Evolutionary conservation across 2,888 invertebrate species (phyloP), one percentile per base, ranked within the genome.

Genomic region (Trichacis sp.): DNA sequence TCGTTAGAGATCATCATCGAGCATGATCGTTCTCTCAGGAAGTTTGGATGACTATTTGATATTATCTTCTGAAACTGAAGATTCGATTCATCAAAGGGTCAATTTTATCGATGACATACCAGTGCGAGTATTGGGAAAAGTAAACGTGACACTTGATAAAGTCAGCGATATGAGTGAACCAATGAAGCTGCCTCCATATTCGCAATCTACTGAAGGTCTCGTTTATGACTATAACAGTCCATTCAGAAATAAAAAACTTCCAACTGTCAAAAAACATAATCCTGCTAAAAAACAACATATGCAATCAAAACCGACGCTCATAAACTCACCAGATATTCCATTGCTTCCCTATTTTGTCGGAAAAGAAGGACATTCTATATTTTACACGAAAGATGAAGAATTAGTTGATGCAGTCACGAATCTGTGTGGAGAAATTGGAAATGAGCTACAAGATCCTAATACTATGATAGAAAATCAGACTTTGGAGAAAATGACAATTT

Each of bases 51-150:
- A 86, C 47, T 90, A 88, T 73, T 88, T 88, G 33, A 89, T 93
- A 66, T 91, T 90, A 80, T 89, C 90, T 52, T 85, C 90, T 8
- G 87, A 88, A 71, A 89, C 90, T 29, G 88, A 87, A 12, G 89
- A 89, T 82, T 87, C 87, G 58, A 88, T 92, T 57, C 78, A 87
- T 40, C 84, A 90, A 5, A 88, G 87, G 63, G 90, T 91, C 8
- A 20, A 43, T 11, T 3, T 74, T 0, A 86, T 87, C 73, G 88
- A 89, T 38, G 82, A 87, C 42, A 87, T 89, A 70, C 88, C 89
- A 71, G 90, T 90, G 54, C 86, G 89, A 79, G 89, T 91, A 14
- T 84, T 86, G 70, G 90, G 90, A 79, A 83, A 85, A 61, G 86
- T 92, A 43, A 88, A 87, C 68, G 72, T 92, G 43, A 87, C 86